Conservation (phyloP, 2,797 vertebrate genomes). For the Poliocrania exsul region DNA sequence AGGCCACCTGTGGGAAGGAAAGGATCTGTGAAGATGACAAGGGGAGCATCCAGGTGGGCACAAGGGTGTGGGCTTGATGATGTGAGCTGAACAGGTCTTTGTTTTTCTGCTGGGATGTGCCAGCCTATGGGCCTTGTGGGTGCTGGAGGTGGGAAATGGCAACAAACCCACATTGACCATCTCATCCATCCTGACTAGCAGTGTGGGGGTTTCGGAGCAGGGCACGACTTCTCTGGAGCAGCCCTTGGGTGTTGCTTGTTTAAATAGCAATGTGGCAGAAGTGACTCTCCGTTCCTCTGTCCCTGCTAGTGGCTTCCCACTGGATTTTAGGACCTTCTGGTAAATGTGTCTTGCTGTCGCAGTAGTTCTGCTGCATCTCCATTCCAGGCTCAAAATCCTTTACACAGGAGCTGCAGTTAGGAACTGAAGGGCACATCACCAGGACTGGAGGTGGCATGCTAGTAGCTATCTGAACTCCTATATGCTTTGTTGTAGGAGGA, state of each 20-base stretch:
- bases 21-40: background rate
- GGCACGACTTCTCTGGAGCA: accelerated
- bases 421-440: background rate
- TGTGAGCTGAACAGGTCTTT: background rate
- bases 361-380: background rate
- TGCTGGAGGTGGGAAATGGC: background rate
- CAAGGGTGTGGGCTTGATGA: background rate
- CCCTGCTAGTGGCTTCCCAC: background rate
- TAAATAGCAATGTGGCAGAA: background rate
- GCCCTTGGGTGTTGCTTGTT: background rate
- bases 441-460: background rate
- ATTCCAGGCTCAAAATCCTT: background rate
- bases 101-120: background rate
- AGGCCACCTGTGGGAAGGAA: background rate
- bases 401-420: background rate
- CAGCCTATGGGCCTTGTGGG: background rate
- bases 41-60: background rate
- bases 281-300: background rate
- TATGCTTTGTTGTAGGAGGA: conserved; percentile 13
- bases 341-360: background rate
- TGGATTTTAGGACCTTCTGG: background rate
- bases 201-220: background rate
- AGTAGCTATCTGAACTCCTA: background rate
- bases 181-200: background rate
- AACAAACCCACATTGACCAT: background rate